Base-by-base conservation (phyloP, 2,113 vertebrate genomes). In the Mesitornis unicolor region DNA sequence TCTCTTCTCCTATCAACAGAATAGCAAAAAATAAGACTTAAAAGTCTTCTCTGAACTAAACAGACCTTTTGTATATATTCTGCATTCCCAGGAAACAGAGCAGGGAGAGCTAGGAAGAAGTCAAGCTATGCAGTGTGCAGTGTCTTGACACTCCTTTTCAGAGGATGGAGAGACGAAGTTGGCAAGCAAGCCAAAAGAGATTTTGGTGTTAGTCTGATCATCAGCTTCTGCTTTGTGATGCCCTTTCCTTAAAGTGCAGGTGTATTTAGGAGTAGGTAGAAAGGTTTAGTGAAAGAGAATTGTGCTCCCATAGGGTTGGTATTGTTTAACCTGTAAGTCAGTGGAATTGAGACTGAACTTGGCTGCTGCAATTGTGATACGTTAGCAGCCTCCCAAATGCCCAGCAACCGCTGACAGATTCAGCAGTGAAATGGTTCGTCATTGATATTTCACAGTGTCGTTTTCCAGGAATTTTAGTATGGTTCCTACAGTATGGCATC, bases 121-220 rank as follows among this genome's bases (percentile, higher is more conserved):
- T 67, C 51, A 28, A 0, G 0, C 40, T 33, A 11, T 11, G 26
- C 33, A 65, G 22, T 35, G 19, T 65, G 28, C 45, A 54, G n/a
- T 47, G 26, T 61, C 51, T 38, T 77, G 28, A 29, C 21, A 18
- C 20, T 81, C 9, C 5, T 76, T 82, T 90, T 89, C 50, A 67
- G 84, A 80, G 17, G 19, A 50, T 67, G 42, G 20, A 42, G 59
- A 71, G 29, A 33, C 75, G 43, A 57, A 73, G 13, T 25, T 86
- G 80, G 48, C 12, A 76, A 79, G 20, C 20, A 14, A 47, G 38
- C n/a, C 61, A 38, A 54, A 35, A 63, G 43, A 10, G 25, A 16
- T 53, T 95, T 87, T 50, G n/a, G 7, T 54, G 24, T 81, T 73
- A 29, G 13, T 75, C 13, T 48, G 26, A 38, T 74, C 3, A 9